Evolutionary conservation across 2,888 invertebrate species (phyloP).

Genomic region (Thymelicus acteon): DNA sequence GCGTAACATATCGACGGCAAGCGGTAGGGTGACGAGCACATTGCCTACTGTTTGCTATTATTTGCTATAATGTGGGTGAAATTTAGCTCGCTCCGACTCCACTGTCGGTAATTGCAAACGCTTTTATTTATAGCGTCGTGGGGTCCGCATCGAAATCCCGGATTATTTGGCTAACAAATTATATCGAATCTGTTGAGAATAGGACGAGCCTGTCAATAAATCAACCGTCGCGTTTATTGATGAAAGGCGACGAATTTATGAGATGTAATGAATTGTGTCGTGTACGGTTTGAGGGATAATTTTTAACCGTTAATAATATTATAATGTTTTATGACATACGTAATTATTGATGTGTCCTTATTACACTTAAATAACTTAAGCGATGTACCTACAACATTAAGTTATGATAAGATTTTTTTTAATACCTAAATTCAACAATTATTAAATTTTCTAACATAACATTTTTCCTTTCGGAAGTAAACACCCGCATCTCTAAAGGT

Average conservation of each 20-base stretch:
- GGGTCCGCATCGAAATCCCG: constrained; percentile 74
- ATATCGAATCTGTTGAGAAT: constrained; percentile 79
- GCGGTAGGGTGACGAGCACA: constrained; percentile 67
- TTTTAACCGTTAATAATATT: too few species aligned
- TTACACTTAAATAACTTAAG: too few species aligned
- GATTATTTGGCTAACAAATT: constrained; percentile 85
- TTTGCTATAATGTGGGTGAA: constrained; percentile 83
- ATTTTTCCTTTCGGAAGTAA: too few species aligned
- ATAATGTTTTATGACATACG: too few species aligned
- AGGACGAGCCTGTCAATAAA: constrained; percentile 79
- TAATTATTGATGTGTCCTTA: too few species aligned
- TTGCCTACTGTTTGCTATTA: constrained; percentile 81
- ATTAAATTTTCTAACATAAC: too few species aligned
- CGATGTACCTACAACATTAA: too few species aligned
- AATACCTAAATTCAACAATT: too few species aligned
- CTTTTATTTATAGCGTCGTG: constrained; percentile 59
- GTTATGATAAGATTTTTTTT: too few species aligned
- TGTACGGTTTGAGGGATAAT: constrained; percentile 46
- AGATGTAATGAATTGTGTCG: constrained; percentile 53
- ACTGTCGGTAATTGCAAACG: constrained; percentile 68
- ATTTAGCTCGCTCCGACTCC: constrained; percentile 76
- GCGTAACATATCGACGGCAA: constrained; percentile 76
- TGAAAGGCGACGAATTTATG: constrained; percentile 68
- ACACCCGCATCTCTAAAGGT: too few species aligned
- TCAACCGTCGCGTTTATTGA: constrained; percentile 77